Percentiles rank a stretch among this genome's conserved stretches.
These are phyloP conservation scores for Hipparchia semele DNA, from an alignment of 2,888 invertebrate species.

Conservation along the genomic window DNA sequence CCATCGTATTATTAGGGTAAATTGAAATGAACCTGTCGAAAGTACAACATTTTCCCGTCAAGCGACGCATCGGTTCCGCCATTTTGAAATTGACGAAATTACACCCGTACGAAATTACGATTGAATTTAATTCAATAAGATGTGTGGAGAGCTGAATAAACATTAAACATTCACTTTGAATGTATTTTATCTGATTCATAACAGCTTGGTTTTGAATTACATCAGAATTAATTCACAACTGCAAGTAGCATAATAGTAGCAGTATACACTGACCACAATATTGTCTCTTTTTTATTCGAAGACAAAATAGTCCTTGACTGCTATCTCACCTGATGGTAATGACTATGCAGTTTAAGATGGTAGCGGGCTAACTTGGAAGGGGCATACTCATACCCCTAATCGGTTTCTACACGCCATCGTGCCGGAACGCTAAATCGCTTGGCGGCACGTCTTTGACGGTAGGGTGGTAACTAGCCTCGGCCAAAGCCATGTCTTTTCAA, in stretches of 20 bases:
- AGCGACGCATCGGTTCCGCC: constrained; percentile 46
- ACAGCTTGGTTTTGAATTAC: neutral
- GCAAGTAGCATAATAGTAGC: too few species aligned
- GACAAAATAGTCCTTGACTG: too few species aligned
- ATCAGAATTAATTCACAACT: neutral
- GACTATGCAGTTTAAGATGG: too few species aligned
- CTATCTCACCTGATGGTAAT: too few species aligned
- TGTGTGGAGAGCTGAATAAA: constrained; percentile 47
- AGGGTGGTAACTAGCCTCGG: too few species aligned
- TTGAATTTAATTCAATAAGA: constrained; percentile 59
- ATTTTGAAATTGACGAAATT: constrained; percentile 61
- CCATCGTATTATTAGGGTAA: neutral
- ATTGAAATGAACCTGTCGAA: constrained; percentile 23
- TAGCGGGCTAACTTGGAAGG: too few species aligned
- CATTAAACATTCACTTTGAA: constrained; percentile 52
- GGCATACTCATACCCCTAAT: too few species aligned
- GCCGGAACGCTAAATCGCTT: too few species aligned
- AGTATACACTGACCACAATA: too few species aligned
- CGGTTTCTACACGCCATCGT: too few species aligned
- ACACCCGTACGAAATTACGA: constrained; percentile 54
- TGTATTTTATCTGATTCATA: constrained; percentile 25
- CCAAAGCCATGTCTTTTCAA: neutral
- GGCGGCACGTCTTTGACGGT: too few species aligned
- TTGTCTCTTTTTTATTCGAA: too few species aligned
- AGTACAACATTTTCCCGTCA: constrained; percentile 44